phyloP scores from a whole-genome alignment of 2,797 vertebrate genomes.

The Furcifer pardalis region DNA sequence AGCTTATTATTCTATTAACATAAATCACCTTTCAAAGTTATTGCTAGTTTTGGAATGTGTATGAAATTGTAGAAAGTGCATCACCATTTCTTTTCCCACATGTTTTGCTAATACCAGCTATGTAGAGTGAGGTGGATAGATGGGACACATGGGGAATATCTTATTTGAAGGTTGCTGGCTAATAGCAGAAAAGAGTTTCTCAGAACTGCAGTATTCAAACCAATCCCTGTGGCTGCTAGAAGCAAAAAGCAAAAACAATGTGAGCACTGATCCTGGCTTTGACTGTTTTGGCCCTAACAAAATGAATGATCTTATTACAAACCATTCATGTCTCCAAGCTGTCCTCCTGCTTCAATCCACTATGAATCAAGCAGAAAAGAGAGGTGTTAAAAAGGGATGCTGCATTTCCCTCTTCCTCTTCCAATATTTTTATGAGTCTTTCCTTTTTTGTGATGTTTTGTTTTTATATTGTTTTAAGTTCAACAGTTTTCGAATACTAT shows the following conservation, averaged over 20 bases:
- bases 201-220: neutral
- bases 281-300: neutral
- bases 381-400: too few relatives aligned
- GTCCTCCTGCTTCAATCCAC: too few relatives aligned
- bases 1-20: neutral
- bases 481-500: neutral
- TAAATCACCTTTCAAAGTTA: neutral
- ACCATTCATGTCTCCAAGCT: neutral
- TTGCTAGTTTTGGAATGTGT: neutral
- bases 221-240: too few relatives aligned
- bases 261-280: neutral
- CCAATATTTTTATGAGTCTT: too few relatives aligned
- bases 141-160: neutral
- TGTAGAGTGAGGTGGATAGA: neutral
- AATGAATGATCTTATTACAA: neutral
- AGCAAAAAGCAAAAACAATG: neutral
- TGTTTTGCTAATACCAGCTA: neutral
- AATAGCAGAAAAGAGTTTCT: neutral
- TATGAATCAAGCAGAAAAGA: too few relatives aligned
- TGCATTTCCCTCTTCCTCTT: too few relatives aligned
- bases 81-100: neutral
- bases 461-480: too few relatives aligned
- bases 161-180: neutral
- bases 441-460: too few relatives aligned
- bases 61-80: neutral